Base-by-base conservation (phyloP, 2,113 vertebrate genomes). In the Aegotheles bennettii region DNA sequence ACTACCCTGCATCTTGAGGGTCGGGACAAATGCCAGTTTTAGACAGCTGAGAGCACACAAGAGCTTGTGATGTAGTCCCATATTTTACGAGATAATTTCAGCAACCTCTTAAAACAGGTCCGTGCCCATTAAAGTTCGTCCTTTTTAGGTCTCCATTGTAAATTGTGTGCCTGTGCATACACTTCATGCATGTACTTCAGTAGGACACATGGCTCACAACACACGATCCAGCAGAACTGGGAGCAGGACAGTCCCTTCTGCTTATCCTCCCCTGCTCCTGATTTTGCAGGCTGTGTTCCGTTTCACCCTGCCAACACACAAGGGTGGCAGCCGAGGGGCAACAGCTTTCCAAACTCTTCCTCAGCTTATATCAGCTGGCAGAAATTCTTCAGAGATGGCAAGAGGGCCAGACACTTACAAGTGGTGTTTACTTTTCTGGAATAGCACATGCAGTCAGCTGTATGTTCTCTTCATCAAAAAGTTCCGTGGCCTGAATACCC, bases 341-440 rank as follows among this genome's bases (percentile, higher is more conserved):
- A 75, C 57, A 67, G 64, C 73, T 60, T 90, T 82, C 57, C 43
- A 54, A 43, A 57, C n/a, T 87, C 83, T 89, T 77, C 70, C 68
- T 95, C 71, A 42, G 45, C 82, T 77, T 47, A 56, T 3, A 92
- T 81, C 90, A 87, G 60, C 68, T 69, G 69, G 81, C 67, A 95
- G 82, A 94, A 93, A 77, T 87, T 59, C 53, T 79, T 87, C 60
- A 67, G 87, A 69, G 51, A 95, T 43, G 53, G 83, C 86, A 93
- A 85, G 79, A 45, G 33, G 45, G 35, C 45, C 43, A n/a, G 31
- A n/a, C 87, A 69, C 79, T 89, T 84, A 81, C 31, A 57, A 86
- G 43, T 17, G 31, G 33, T 82, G 29, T 76, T 95, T 89, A 73
- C 84, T 94, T 71, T 94, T 86, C 84, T 82, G 71, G 69, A 79